Evolutionary conservation across 2,113 vertebrate genomes (phyloP).

Genomic region (Xyrauchen texanus): DNA sequence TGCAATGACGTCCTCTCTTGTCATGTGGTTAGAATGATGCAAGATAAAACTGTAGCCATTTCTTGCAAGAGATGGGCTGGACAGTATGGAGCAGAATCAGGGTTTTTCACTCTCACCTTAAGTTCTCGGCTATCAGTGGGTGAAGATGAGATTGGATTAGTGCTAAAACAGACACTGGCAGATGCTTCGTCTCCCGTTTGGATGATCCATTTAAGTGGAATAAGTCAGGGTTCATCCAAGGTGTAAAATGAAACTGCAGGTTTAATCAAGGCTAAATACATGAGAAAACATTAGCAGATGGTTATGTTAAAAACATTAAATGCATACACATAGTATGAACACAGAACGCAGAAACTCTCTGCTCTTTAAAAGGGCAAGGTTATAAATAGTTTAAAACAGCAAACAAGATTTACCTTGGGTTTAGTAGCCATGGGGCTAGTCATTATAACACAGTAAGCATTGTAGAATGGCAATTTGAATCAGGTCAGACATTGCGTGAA

Average conservation of each 20-base stretch:
- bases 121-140: conserved; percentile 35
- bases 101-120: conserved; percentile 19
- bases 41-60: no score
- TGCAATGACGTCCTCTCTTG: background rate
- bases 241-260: background rate
- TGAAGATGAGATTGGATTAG: conserved; percentile 67
- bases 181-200: conserved; percentile 56
- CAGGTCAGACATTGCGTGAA: conserved; percentile 54
- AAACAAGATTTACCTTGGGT: background rate
- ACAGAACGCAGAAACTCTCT: background rate
- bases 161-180: conserved; percentile 58
- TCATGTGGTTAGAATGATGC: conserved; percentile 13
- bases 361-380: background rate
- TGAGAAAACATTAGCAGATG: background rate
- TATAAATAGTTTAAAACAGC: background rate
- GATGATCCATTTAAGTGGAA: conserved; percentile 62
- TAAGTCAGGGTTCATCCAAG: conserved; percentile 37
- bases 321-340: background rate
- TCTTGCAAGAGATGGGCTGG: background rate
- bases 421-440: background rate
- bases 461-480: conserved; percentile 55
- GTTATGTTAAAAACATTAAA: background rate
- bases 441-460: conserved; percentile 42
- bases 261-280: background rate
- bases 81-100: background rate